A percentile compares a stretch with the other conserved stretches of the same genome.
phyloP scores from a whole-genome alignment of 2,888 invertebrate species.

The Drosophila bunnanda region DNA sequence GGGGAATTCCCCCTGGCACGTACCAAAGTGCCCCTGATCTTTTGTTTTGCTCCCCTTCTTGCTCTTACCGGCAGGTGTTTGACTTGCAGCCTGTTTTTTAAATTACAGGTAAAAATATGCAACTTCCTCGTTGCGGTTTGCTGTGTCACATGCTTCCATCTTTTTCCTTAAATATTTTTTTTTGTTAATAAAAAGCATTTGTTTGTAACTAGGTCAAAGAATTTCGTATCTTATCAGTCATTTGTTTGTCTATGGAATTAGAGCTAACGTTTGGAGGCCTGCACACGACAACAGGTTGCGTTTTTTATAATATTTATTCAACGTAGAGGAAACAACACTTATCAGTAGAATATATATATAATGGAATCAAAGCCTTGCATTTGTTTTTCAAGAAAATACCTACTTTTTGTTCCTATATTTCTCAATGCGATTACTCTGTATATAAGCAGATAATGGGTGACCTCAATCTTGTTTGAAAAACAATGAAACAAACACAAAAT shows the following conservation, averaged over 20 bases:
- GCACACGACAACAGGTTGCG: constrained; percentile 49
- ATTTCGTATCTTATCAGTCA: constrained; percentile 58
- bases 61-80: constrained; percentile 62
- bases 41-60: constrained; percentile 13
- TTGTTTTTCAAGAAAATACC: constrained; percentile 11
- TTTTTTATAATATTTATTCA: constrained; percentile 6
- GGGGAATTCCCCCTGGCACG: constrained; percentile 46
- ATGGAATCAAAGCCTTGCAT: constrained; percentile 32
- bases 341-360: constrained; percentile 41
- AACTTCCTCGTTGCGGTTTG: constrained; percentile 51
- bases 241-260: constrained; percentile 31
- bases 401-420: constrained; percentile 5
- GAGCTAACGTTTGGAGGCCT: constrained; percentile 50
- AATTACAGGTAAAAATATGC: constrained; percentile 45
- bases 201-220: constrained; percentile 55
- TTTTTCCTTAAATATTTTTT: constrained; percentile 4
- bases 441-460: constrained; percentile 59
- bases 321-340: constrained; percentile 15
- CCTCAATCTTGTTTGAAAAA: constrained; percentile 56
- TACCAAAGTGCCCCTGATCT: constrained; percentile 42
- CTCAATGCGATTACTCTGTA: constrained; percentile 6
- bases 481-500: constrained; percentile 17
- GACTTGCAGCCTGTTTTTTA: constrained; percentile 59
- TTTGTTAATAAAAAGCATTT: constrained; percentile 6
- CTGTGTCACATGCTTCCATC: constrained; percentile 39